Evolutionary conservation across 2,888 invertebrate genomes (phyloP).

Genomic region (Phyto melanocephala): DNA sequence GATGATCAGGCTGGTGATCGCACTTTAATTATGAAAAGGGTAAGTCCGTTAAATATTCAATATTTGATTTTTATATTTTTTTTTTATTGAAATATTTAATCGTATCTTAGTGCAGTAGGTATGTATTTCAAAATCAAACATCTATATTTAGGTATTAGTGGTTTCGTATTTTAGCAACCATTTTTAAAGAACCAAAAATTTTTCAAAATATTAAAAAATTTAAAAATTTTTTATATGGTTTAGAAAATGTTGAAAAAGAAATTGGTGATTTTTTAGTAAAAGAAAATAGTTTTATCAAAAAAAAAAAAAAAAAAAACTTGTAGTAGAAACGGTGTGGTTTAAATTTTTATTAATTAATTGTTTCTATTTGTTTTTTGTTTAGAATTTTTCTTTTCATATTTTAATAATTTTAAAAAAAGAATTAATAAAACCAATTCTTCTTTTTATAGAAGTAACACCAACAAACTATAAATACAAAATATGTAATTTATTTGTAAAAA

Average conservation of each 20-base stretch:
- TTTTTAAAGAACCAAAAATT: not conserved
- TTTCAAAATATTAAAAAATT: not conserved
- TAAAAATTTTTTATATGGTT: slow-evolving; percentile 28
- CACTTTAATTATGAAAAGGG: slow-evolving; percentile 95
- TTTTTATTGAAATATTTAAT: not conserved
- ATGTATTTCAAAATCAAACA: slow-evolving; percentile 3
- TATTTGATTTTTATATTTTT: not conserved
- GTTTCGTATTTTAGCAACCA: slow-evolving; percentile 30
- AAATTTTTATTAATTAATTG: slow-evolving; percentile 62
- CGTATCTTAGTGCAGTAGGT: not conserved
- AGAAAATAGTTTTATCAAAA: slow-evolving; percentile 22
- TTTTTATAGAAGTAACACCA: slow-evolving; percentile 37
- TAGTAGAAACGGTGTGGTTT: slow-evolving; percentile 59
- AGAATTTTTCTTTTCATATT: slow-evolving; percentile 2
- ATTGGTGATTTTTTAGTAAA: slow-evolving; percentile 69
- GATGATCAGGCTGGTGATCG: slow-evolving; percentile 90
- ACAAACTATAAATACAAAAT: slow-evolving; percentile 14
- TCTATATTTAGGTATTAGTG: slow-evolving; percentile 15
- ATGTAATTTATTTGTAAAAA: slow-evolving; percentile 60
- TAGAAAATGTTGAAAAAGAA: slow-evolving; percentile 53
- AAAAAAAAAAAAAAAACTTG: not conserved
- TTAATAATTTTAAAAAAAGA: slow-evolving; percentile 36
- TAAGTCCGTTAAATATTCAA: slow-evolving; percentile 81
- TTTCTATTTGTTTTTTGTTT: slow-evolving; percentile 7
- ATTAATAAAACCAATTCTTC: no score